Evolutionary conservation across 2,888 invertebrate genomes (phyloP).

Genomic region (Bhutanitis thaidina): DNA sequence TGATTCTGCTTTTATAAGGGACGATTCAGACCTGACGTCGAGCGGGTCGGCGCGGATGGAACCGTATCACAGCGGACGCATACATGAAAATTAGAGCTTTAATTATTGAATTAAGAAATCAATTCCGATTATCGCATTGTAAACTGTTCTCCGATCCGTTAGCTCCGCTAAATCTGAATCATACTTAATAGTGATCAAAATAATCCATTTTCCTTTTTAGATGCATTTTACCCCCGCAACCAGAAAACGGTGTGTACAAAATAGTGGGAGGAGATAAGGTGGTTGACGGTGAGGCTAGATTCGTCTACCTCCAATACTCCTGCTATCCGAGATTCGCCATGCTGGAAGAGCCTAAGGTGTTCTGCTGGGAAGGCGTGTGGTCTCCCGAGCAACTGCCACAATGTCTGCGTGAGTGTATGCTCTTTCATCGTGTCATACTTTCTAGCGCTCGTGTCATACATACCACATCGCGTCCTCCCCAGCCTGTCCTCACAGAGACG

Average conservation of each 20-base stretch:
- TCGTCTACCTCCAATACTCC: conserved; percentile 39
- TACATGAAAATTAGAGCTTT: too few relatives aligned
- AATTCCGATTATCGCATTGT: too few relatives aligned
- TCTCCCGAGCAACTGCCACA: conserved; percentile 23
- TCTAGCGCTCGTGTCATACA: too few relatives aligned
- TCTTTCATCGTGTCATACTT: background rate
- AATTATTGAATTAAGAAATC: too few relatives aligned
- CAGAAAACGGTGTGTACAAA: conserved; percentile 44
- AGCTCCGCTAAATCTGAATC: too few relatives aligned
- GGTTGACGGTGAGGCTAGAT: conserved; percentile 28
- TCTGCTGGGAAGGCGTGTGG: conserved; percentile 47
- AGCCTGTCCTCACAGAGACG: too few relatives aligned
- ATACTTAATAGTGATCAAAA: background rate
- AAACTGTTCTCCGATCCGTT: too few relatives aligned
- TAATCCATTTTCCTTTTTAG: background rate
- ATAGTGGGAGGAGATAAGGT: conserved; percentile 28
- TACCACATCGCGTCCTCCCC: too few relatives aligned
- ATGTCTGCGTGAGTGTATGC: conserved; percentile 39
- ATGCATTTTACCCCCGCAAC: conserved; percentile 47
- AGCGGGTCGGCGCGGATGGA: too few relatives aligned
- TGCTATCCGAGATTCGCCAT: conserved; percentile 45
- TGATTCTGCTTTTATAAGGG: too few relatives aligned
- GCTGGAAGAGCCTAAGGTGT: conserved; percentile 25
- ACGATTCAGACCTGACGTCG: too few relatives aligned
- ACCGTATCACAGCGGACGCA: too few relatives aligned